Base-by-base conservation (phyloP, 1,140 invertebrate genomes). In the Procambarus clarkii region DNA sequence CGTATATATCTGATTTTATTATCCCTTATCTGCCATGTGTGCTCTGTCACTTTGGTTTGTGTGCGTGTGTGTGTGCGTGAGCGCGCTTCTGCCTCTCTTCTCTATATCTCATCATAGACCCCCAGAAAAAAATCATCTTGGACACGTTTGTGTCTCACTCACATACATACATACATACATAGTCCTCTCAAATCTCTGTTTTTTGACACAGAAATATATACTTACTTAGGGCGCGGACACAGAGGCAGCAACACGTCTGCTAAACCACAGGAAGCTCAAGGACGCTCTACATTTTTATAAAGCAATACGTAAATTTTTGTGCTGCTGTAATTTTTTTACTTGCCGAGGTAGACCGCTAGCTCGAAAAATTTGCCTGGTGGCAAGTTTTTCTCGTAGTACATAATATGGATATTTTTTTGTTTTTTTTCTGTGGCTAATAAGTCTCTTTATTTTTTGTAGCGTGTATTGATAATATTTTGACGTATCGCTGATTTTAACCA, bases 1-100 rank as follows among this genome's bases (percentile, higher is more conserved):
- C 78, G 89, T 91, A 91, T 85, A 91, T 91, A 85, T 79, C 34
- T 79, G 21, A 21, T 15, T 79, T 15, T 18, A 8, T 48, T 5
- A 7, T 48, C 24, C 7, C 9, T 13, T 78, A 9, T 44, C 71
- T 34, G n/a, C 34, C 18, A 24, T 7, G 15, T 48, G 45, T 21
- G 0, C 45, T 79, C 48, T 54, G 7, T 48, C 15, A 54, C 44
- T n/a, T 79, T 11, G 46, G n/a, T 79, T 21, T 46, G 77, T 79
- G 77, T 79, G 77, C 48, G 45, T 79, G 77, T 8, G 77, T 79
- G 77, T 79, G 77, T 48, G 50, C 21, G 24, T 34, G n/a, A 8
- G 69, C 8, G 69, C 60, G 60, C 21, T 34, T 74, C 69, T 34
- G 7, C n/a, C 69, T 74, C 50, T 18, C 64, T n/a, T 18, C 11